Evolutionary conservation across 2,113 vertebrate species (phyloP), one percentile per base, ranked within the genome.

Genomic region (Herpetotheres cachinnans): DNA sequence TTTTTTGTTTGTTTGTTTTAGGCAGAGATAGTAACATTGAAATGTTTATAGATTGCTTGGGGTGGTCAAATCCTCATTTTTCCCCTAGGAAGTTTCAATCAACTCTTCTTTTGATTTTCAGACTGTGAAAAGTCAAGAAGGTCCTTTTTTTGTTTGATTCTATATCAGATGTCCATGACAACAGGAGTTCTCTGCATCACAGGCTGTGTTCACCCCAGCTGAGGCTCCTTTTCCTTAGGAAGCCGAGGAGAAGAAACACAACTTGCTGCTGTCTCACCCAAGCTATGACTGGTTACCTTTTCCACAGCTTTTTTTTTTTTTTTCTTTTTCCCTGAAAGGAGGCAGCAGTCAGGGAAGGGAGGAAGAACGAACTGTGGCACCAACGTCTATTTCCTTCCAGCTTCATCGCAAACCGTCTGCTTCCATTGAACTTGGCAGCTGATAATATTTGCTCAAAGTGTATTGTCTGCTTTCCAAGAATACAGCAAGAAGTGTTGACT

Each of bases 381-480:
- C 86, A 96, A 93, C 79, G 88, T 95, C 89, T 95, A 94, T 96
- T 97, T 96, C 81, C 88, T 96, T 94, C 91, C 81, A 96, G 88
- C 71, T 93, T 91, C 82, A 79, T 11, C 87, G 91, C 59, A 86
- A 95, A 93, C 71, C 9, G 78, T 92, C 90, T 86, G 90, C 67
- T 97, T 96, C 92, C 93, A 90, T 42, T 95, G 90, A 96, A 95
- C 85, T 97, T 97, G 94, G 96, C 92, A 97, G 94, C 73, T 73
- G 93, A 82, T 54, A 96, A 47, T 93, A 96, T 90, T 95, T 96
- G 81, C 89, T 90, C 89, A 56, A 90, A 97, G 95, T 95, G 96
- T 92, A 96, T 93, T 97, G 93, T 97, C 89, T 95, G 70, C 82
- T 91, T 97, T 97, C 95, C 92, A 97, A 95, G 83, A 96, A 96